Conservation (phyloP, 2,113 vertebrate genomes). For the Amazona vittata region DNA sequence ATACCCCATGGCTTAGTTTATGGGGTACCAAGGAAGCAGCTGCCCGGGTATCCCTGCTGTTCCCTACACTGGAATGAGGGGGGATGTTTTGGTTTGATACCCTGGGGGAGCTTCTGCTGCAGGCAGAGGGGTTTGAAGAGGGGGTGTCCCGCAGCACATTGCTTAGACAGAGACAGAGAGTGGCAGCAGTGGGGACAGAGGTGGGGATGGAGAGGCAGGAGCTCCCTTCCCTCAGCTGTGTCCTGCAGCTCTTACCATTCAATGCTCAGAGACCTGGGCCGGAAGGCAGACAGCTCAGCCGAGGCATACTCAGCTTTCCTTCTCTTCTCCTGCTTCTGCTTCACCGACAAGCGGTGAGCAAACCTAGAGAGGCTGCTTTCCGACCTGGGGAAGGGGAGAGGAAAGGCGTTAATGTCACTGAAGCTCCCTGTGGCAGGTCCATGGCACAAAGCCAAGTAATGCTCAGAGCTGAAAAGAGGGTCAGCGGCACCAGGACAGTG, state of each 20-base stretch:
- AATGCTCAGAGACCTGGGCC: slow-evolving; percentile 87
- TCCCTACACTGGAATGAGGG: not conserved
- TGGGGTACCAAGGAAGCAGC: not conserved
- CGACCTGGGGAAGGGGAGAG: slow-evolving; percentile 74
- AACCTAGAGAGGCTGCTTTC: slow-evolving; percentile 86
- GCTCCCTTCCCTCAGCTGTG: not conserved
- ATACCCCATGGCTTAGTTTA: not conserved
- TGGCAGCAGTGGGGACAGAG: not conserved
- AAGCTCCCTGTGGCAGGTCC: not conserved
- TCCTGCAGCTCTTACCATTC: slow-evolving; percentile 84
- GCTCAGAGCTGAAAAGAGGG: not conserved
- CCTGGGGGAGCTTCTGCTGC: not conserved
- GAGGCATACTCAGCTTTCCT: slow-evolving; percentile 80
- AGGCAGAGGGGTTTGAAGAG: not conserved
- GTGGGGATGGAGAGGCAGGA: not conserved
- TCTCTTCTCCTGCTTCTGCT: slow-evolving; percentile 84
- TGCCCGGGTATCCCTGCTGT: rapidly evolving
- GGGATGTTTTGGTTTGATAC: not conserved
- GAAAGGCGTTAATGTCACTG: slow-evolving; percentile 44
- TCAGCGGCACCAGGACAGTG: rapidly evolving
- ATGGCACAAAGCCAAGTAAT: not conserved
- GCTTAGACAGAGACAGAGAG: not conserved
- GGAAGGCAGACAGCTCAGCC: slow-evolving; percentile 73
- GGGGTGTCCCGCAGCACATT: rapidly evolving
- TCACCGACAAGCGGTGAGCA: slow-evolving; percentile 87